A percentile compares a stretch with the other conserved stretches of the same genome.
Evolutionary conservation across 2,888 invertebrate species (phyloP).

Genomic region (Dolomedes plantarius): DNA sequence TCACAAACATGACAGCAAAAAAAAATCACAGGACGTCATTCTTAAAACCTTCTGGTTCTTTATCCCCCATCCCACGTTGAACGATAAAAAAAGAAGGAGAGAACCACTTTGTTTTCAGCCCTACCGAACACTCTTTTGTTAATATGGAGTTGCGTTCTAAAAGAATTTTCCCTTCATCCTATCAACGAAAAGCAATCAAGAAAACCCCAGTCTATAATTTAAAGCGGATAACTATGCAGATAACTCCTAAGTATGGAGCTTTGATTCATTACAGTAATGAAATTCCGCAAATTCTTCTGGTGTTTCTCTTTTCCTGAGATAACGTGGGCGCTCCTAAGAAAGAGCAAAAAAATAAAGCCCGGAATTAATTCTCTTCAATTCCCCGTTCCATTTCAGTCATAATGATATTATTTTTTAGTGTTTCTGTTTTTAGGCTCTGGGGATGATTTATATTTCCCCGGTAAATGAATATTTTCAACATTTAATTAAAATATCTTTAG

Average conservation of each 20-base stretch:
- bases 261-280: constrained; percentile 70
- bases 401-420: constrained; percentile 26
- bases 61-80: too few species aligned
- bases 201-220: constrained; percentile 68
- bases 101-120: not conserved
- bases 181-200: constrained; percentile 58
- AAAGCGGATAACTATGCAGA: constrained; percentile 65
- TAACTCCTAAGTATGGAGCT: constrained; percentile 38
- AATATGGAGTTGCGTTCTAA: not conserved
- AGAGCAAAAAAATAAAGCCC: not conserved
- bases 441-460: constrained; percentile 39
- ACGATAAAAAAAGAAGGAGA: not conserved
- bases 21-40: too few species aligned
- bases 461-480: constrained; percentile 30
- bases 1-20: too few species aligned
- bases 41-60: too few species aligned
- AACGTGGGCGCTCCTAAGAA: constrained; percentile 1
- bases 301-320: constrained; percentile 31
- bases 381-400: not conserved
- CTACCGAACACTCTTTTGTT: not conserved
- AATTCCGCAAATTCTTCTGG: constrained; percentile 61
- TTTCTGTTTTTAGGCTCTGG: not conserved
- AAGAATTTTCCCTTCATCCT: not conserved
- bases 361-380: not conserved
- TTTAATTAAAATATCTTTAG: constrained; percentile 56